Percentiles rank a stretch among this genome's conserved stretches.
These are phyloP conservation scores for Apocheima hispidaria DNA, from an alignment of 2,888 invertebrate species.

Conservation along the genomic window DNA sequence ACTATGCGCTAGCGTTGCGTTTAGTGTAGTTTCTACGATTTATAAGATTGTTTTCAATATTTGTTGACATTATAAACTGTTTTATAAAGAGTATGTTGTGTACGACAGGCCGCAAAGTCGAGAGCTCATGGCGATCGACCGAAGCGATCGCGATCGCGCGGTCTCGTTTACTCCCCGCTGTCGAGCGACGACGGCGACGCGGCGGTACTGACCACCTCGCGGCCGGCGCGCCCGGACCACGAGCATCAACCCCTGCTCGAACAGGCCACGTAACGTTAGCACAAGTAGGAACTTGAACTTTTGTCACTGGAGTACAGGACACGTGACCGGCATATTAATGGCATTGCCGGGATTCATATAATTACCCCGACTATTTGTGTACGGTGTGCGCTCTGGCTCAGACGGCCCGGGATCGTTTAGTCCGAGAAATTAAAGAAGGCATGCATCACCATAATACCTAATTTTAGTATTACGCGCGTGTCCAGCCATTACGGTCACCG, in stretches of 20 bases:
- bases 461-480: not conserved
- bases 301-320: slow-evolving; percentile 21
- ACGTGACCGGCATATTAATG: not conserved
- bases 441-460: not conserved
- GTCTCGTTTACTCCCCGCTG: slow-evolving; percentile 70
- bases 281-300: slow-evolving; percentile 11
- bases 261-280: slow-evolving; percentile 71
- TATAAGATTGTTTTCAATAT: too few species aligned
- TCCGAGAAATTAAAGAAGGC: not conserved
- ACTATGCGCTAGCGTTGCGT: too few species aligned
- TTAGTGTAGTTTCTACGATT: too few species aligned
- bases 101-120: slow-evolving; percentile 46
- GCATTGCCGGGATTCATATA: not conserved
- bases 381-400: too few species aligned
- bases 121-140: slow-evolving; percentile 50
- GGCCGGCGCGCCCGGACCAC: slow-evolving; percentile 36
- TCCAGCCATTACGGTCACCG: too few species aligned
- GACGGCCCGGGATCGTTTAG: not conserved
- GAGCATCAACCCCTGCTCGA: slow-evolving; percentile 73
- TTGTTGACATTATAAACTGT: not conserved
- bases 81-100: slow-evolving; percentile 13
- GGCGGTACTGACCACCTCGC: slow-evolving; percentile 56
- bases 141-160: slow-evolving; percentile 55
- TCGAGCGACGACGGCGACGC: slow-evolving; percentile 71
- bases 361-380: too few species aligned